Conservation (phyloP, 1,140 invertebrate genomes). For the Diabrotica undecimpunctata region DNA sequence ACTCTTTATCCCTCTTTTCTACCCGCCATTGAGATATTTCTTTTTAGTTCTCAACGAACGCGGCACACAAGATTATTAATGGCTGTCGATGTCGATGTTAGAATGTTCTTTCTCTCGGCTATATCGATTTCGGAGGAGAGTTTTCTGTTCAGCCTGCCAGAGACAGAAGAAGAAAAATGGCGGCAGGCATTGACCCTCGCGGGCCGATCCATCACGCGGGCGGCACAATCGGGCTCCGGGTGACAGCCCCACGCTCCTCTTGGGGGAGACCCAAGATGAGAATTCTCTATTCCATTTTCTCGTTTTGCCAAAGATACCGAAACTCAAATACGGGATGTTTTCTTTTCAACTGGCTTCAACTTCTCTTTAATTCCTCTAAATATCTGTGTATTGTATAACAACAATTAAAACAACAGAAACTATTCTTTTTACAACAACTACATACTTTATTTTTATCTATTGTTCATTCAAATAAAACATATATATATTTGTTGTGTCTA, state of each 20-base stretch:
- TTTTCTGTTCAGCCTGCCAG: slow-evolving; percentile 36
- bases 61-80: slow-evolving; percentile 27
- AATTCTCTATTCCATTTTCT: slow-evolving; percentile 55
- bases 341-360: too few relatives aligned
- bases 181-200: slow-evolving; percentile 70
- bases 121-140: slow-evolving; percentile 32
- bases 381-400: too few relatives aligned
- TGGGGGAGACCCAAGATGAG: slow-evolving; percentile 22
- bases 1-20: too few relatives aligned
- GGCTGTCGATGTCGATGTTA: slow-evolving; percentile 23
- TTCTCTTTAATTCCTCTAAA: too few relatives aligned
- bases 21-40: neutral
- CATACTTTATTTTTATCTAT: too few relatives aligned
- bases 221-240: slow-evolving; percentile 28
- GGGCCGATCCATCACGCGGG: slow-evolving; percentile 63
- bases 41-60: neutral
- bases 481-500: too few relatives aligned
- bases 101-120: slow-evolving; percentile 30
- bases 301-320: neutral
- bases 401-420: too few relatives aligned
- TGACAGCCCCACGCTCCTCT: slow-evolving; percentile 20
- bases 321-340: neutral
- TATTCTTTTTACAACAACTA: too few relatives aligned
- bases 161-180: slow-evolving; percentile 66
- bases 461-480: too few relatives aligned